Evolutionary conservation across 2,113 vertebrate genomes (phyloP).

Genomic region (Hemicordylus capensis): DNA sequence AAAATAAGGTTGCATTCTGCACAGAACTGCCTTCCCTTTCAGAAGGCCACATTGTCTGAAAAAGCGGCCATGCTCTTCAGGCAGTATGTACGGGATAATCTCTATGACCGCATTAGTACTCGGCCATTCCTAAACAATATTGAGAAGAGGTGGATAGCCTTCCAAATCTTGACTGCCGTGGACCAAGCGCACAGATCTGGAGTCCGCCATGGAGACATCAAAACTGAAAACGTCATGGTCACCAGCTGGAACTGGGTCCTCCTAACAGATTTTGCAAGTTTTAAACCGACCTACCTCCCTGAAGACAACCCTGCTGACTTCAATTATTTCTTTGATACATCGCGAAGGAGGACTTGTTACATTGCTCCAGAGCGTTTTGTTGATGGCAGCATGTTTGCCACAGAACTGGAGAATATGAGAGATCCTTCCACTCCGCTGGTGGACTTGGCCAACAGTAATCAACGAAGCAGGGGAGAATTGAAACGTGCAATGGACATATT

Average conservation of each 20-base stretch:
- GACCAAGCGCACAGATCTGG: slow-evolving; percentile 95
- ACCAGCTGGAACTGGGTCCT: slow-evolving; percentile 99
- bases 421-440: slow-evolving; percentile 95
- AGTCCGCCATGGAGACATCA: slow-evolving; percentile 96
- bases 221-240: slow-evolving; percentile 98
- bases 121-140: slow-evolving; percentile 94
- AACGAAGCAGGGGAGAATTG: slow-evolving; percentile 91
- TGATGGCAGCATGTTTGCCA: slow-evolving; percentile 92
- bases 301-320: slow-evolving; percentile 99
- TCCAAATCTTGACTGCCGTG: slow-evolving; percentile 94
- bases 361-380: slow-evolving; percentile 96
- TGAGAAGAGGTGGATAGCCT: slow-evolving; percentile 97
- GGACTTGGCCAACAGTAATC: slow-evolving; percentile 92
- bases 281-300: slow-evolving; percentile 95
- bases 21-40: slow-evolving; percentile 95
- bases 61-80: slow-evolving; percentile 95
- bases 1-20: slow-evolving; percentile 92
- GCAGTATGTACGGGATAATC: slow-evolving; percentile 95
- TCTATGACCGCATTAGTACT: slow-evolving; percentile 96
- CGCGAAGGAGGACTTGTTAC: slow-evolving; percentile 92
- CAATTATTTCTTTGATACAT: slow-evolving; percentile 98
- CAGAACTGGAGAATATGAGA: slow-evolving; percentile 82
- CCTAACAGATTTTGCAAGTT: slow-evolving; percentile 96
- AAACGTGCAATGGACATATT: slow-evolving; percentile 97
- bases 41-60: slow-evolving; percentile 90